A percentile compares a stretch with the other conserved stretches of the same genome.
Conservation (phyloP, 2,113 vertebrate genomes). For the Lampris incognitus region DNA sequence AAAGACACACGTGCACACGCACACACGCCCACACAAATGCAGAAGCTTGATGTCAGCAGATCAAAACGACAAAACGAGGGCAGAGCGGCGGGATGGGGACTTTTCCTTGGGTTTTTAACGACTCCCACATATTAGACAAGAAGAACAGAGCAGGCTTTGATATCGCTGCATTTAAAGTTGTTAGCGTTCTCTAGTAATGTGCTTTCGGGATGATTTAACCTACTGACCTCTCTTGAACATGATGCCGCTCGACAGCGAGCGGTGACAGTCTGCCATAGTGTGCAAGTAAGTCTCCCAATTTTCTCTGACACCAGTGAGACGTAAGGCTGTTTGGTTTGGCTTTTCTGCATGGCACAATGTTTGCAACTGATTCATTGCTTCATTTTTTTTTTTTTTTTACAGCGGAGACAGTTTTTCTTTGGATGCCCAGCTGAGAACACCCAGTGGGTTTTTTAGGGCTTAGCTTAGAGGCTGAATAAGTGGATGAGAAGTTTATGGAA, state of each 20-base stretch:
- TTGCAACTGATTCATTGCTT: constrained; percentile 50
- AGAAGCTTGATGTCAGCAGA: constrained; percentile 47
- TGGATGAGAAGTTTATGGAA: constrained; percentile 38
- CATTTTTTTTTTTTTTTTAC: constrained; percentile 45
- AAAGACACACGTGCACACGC: constrained; percentile 52
- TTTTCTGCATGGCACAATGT: constrained; percentile 21
- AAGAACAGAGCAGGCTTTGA: constrained; percentile 42
- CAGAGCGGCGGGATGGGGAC: constrained; percentile 24
- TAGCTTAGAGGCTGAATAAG: constrained; percentile 31
- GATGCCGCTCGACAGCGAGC: constrained; percentile 51
- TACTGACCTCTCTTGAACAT: constrained; percentile 62
- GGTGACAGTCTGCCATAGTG: constrained; percentile 28
- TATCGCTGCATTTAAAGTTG: constrained; percentile 66
- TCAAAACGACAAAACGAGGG: constrained; percentile 49
- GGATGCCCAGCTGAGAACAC: constrained; percentile 28
- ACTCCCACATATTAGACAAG: constrained; percentile 15
- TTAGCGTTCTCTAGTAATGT: constrained; percentile 41
- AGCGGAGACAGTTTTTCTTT: constrained; percentile 1
- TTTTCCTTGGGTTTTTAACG: constrained; percentile 26
- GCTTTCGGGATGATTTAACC: constrained; percentile 45
- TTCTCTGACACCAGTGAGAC: constrained; percentile 43
- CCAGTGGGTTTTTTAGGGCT: constrained; percentile 39
- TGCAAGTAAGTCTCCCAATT: constrained; percentile 41
- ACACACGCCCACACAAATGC: constrained; percentile 17
- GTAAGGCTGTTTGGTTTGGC: constrained; percentile 69